These are phyloP conservation scores for Siniperca scherzeri DNA, from an alignment of 2,797 vertebrate species.

Conservation along the genomic window DNA sequence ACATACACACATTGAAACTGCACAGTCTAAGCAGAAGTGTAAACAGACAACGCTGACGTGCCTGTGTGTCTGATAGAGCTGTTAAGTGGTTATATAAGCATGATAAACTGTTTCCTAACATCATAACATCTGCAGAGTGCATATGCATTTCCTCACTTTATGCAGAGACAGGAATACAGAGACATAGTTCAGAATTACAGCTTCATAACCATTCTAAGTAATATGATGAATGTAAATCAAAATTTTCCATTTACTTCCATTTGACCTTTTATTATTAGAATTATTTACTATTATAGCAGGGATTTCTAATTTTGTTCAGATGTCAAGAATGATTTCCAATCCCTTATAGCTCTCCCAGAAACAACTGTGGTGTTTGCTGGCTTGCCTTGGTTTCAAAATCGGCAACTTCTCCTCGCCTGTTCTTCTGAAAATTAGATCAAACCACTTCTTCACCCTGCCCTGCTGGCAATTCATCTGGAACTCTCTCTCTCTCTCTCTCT, in stretches of 20 bases:
- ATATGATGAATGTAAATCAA: slow-evolving; percentile 14
- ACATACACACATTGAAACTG: slow-evolving; percentile 17
- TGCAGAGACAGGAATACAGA: slow-evolving; percentile 39
- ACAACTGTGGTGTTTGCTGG: slow-evolving; percentile 21
- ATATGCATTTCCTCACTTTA: slow-evolving; percentile 58
- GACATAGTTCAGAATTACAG: slow-evolving; percentile 18
- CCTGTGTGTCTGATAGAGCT: slow-evolving; percentile 69
- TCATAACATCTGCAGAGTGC: slow-evolving; percentile 74
- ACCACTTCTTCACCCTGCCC: slow-evolving; percentile 64
- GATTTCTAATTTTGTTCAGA: slow-evolving; percentile 34
- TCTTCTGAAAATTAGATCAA: slow-evolving; percentile 77
- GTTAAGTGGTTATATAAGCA: slow-evolving; percentile 78
- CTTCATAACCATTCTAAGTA: slow-evolving; percentile 4
- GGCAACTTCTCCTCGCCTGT: slow-evolving; percentile 30
- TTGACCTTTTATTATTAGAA: background rate
- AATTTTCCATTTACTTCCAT: slow-evolving; percentile 9
- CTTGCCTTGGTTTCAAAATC: slow-evolving; percentile 29
- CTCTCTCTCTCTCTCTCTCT: slow-evolving; percentile 47
- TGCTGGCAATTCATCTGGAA: slow-evolving; percentile 68
- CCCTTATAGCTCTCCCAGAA: slow-evolving; percentile 14
- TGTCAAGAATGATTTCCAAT: slow-evolving; percentile 16
- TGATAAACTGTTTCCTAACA: slow-evolving; percentile 76
- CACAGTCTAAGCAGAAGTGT: slow-evolving; percentile 63
- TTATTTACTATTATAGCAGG: background rate
- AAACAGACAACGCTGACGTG: slow-evolving; percentile 71